phyloP scores from a whole-genome alignment of 2,113 vertebrate species.

The Lophius piscatorius region DNA sequence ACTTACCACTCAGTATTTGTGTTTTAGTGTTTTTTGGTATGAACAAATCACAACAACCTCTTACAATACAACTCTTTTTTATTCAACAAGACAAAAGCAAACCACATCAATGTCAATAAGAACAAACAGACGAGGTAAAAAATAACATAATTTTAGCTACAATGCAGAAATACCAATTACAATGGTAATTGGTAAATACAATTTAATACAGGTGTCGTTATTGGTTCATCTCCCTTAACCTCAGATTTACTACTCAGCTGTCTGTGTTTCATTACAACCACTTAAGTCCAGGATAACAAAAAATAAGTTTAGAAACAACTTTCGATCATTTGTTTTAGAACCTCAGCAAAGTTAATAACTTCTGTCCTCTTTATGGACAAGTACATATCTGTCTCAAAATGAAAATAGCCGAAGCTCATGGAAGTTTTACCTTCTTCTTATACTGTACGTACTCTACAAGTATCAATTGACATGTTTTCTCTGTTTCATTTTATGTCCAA shows the following conservation, averaged over 20 bases:
- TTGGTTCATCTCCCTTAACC: conserved; percentile 34
- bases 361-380: conserved; percentile 9
- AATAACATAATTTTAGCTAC: conserved; percentile 8
- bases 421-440: neutral
- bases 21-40: no score
- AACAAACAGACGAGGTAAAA: conserved; percentile 37
- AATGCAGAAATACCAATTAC: conserved; percentile 36
- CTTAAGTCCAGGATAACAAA: conserved; percentile 5
- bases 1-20: no score
- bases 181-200: neutral
- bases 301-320: conserved; percentile 11
- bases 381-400: conserved; percentile 22
- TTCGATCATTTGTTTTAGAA: conserved; percentile 32
- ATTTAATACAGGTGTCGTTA: neutral
- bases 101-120: conserved; percentile 21
- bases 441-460: neutral
- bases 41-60: neutral
- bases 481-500: conserved; percentile 35
- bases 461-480: conserved; percentile 13
- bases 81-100: conserved; percentile 52
- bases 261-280: conserved; percentile 61
- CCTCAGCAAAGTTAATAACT: conserved; percentile 20
- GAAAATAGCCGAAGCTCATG: conserved; percentile 4
- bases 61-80: conserved; percentile 22
- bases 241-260: conserved; percentile 66